Evolutionary conservation across 2,113 vertebrate genomes (phyloP).

Genomic region (Gallinago paraguaiae): DNA sequence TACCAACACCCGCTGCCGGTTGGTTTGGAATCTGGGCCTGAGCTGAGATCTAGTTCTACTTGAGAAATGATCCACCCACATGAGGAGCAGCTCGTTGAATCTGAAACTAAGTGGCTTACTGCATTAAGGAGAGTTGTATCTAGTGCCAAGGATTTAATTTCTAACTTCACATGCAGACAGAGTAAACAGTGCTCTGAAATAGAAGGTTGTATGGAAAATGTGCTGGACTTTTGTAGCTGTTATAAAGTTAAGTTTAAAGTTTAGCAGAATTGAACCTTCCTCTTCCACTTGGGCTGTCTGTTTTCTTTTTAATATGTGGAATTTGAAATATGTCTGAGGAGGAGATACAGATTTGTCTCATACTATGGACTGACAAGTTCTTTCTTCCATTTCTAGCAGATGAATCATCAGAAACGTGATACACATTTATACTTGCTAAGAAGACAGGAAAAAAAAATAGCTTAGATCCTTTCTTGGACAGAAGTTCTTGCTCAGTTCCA

Average conservation of each 20-base stretch:
- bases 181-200: background rate
- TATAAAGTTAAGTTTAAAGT: background rate
- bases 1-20: too few relatives aligned
- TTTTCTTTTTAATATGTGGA: background rate
- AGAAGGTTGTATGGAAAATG: background rate
- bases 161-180: background rate
- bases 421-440: background rate
- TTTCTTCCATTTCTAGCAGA: background rate
- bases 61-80: background rate
- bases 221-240: background rate
- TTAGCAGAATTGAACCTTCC: background rate
- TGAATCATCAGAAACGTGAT: slow-evolving; percentile 8
- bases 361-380: background rate
- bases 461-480: background rate
- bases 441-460: background rate
- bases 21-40: background rate
- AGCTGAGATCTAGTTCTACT: background rate
- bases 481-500: background rate
- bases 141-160: background rate
- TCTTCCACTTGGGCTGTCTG: background rate
- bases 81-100: background rate
- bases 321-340: slow-evolving; percentile 1
- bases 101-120: background rate
- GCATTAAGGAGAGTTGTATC: background rate
- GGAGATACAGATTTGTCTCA: background rate